These are phyloP conservation scores for Glaucomys volans DNA, from an alignment of 2,113 vertebrate genomes.

Conservation along the genomic window DNA sequence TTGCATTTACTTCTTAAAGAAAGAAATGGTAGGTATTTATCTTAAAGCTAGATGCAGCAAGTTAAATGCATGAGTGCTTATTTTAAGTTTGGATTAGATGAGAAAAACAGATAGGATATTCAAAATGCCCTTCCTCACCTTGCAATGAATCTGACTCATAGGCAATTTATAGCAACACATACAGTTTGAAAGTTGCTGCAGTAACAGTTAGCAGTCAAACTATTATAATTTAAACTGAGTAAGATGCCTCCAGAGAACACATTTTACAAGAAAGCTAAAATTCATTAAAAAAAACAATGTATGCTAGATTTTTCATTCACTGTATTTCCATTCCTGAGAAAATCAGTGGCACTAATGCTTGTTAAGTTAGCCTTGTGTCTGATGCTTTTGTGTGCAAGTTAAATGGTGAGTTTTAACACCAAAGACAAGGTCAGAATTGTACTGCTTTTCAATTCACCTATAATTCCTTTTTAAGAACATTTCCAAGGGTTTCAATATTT, in stretches of 20 bases:
- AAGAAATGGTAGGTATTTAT: neutral
- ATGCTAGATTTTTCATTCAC: slow-evolving; percentile 51
- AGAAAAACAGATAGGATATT: slow-evolving; percentile 60
- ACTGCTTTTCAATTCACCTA: slow-evolving; percentile 24
- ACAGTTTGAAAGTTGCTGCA: slow-evolving; percentile 64
- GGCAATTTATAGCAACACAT: slow-evolving; percentile 61
- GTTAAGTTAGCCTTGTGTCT: slow-evolving; percentile 16
- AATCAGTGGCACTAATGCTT: slow-evolving; percentile 44
- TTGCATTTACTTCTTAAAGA: neutral
- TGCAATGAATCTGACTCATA: slow-evolving; percentile 72
- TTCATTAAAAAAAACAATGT: slow-evolving; percentile 67
- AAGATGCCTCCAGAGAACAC: slow-evolving; percentile 55
- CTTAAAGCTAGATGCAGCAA: neutral
- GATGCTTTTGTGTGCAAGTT: slow-evolving; percentile 42
- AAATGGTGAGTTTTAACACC: neutral
- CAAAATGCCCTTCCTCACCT: slow-evolving; percentile 62
- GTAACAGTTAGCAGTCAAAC: slow-evolving; percentile 70
- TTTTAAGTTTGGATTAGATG: slow-evolving; percentile 45
- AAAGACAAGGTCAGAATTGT: slow-evolving; percentile 57
- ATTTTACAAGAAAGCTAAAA: slow-evolving; percentile 75
- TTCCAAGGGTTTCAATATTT: slow-evolving; percentile 44
- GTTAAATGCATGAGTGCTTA: slow-evolving; percentile 52
- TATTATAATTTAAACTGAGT: slow-evolving; percentile 73
- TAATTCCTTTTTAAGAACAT: slow-evolving; percentile 20
- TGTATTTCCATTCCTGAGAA: slow-evolving; percentile 70